These are phyloP conservation scores for Antheraea mylitta DNA, from an alignment of 1,140 invertebrate genomes.

Conservation along the genomic window DNA sequence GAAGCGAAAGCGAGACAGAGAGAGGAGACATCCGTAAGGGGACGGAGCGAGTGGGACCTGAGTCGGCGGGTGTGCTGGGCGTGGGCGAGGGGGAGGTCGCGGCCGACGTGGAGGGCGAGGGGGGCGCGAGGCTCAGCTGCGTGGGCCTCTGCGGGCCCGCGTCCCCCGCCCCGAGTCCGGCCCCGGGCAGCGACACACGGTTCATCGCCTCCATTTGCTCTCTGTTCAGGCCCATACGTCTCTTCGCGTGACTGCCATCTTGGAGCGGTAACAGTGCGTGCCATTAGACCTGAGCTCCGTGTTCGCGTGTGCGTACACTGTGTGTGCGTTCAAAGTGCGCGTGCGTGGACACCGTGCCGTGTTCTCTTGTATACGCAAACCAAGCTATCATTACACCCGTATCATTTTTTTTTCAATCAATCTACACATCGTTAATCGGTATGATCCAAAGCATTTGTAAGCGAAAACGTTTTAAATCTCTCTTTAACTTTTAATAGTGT, in stretches of 20 bases:
- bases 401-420: neutral
- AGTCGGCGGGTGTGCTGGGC: conserved; percentile 75
- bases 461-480: neutral
- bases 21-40: conserved; percentile 5
- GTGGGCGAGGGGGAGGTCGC: conserved; percentile 69
- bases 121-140: conserved; percentile 69
- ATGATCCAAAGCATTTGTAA: neutral
- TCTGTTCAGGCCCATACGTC: conserved; percentile 78
- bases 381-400: neutral
- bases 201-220: conserved; percentile 78
- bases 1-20: conserved; percentile 4
- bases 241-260: conserved; percentile 79
- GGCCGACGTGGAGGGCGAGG: conserved; percentile 45
- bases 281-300: conserved; percentile 12
- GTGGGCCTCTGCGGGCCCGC: conserved; percentile 53
- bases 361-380: conserved; percentile 14
- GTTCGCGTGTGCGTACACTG: neutral
- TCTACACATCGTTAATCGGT: neutral
- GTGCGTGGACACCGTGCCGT: conserved; percentile 4
- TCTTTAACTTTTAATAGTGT: neutral
- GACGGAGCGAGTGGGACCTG: conserved; percentile 56
- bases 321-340: neutral
- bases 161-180: neutral
- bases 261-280: conserved; percentile 47
- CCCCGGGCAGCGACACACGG: conserved; percentile 55